Evolutionary conservation across 1,140 invertebrate genomes (phyloP).

Genomic region (Tetramorium simillimum): DNA sequence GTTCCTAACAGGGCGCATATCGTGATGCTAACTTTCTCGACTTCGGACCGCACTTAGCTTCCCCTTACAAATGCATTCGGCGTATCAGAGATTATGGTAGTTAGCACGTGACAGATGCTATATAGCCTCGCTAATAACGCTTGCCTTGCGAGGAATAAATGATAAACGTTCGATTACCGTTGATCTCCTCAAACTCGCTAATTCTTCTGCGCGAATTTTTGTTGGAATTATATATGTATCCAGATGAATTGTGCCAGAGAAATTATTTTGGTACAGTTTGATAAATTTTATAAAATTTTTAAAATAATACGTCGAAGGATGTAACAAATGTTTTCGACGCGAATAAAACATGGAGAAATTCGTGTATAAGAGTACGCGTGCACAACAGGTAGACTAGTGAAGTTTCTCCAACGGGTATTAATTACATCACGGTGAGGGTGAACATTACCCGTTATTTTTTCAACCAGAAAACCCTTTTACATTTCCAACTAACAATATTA

Average conservation of each 20-base stretch:
- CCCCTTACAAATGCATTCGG: slow-evolving; percentile 55
- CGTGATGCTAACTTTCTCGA: slow-evolving; percentile 54
- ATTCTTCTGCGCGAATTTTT: not conserved
- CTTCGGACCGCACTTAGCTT: slow-evolving; percentile 46
- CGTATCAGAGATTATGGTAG: slow-evolving; percentile 53
- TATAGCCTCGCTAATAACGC: slow-evolving; percentile 28
- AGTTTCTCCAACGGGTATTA: slow-evolving; percentile 23
- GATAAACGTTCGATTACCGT: not conserved
- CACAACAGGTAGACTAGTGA: not conserved
- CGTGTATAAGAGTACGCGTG: not conserved
- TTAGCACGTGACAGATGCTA: slow-evolving; percentile 43
- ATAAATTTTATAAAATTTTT: not conserved
- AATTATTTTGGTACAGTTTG: not conserved
- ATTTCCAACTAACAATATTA: slow-evolving; percentile 41
- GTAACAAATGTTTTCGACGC: not conserved
- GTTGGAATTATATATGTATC: not conserved
- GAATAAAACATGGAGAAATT: not conserved
- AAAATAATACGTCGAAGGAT: not conserved
- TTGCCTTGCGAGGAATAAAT: slow-evolving; percentile 4
- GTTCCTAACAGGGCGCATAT: slow-evolving; percentile 48
- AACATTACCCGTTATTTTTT: slow-evolving; percentile 44
- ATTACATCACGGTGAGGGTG: slow-evolving; percentile 14
- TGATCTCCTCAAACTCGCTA: not conserved
- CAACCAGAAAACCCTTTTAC: slow-evolving; percentile 11
- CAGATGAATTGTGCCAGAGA: not conserved